Conservation (phyloP, 2,888 invertebrate species). For the Pandemis heparana region DNA sequence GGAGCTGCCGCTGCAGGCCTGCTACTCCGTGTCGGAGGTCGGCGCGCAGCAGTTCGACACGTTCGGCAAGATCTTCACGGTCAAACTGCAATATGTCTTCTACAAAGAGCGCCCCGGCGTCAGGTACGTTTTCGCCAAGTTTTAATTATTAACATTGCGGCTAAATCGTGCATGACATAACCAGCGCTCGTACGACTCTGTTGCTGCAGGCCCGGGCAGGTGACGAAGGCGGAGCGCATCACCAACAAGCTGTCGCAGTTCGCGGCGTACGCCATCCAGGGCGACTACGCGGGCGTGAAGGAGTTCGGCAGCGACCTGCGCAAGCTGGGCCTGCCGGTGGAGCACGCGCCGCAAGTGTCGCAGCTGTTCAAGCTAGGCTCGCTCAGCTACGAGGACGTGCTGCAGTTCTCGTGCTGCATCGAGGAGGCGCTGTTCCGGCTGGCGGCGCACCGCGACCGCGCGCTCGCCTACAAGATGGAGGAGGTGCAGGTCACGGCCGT, state of each 20-base stretch:
- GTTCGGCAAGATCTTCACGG: slow-evolving; percentile 99
- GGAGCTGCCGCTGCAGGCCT: slow-evolving; percentile 96
- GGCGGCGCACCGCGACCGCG: slow-evolving; percentile 94
- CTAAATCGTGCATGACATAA: too few relatives aligned
- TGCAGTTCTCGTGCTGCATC: slow-evolving; percentile 95
- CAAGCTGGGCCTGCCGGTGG: slow-evolving; percentile 97
- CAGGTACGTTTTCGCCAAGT: slow-evolving; percentile 56
- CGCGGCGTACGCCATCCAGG: slow-evolving; percentile 97
- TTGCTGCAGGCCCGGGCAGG: slow-evolving; percentile 92
- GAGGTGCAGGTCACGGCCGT: slow-evolving; percentile 97
- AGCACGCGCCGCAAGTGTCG: slow-evolving; percentile 98
- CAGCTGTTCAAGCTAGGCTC: slow-evolving; percentile 98
- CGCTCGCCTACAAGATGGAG: slow-evolving; percentile 97
- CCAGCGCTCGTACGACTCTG: neutral
- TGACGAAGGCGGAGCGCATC: slow-evolving; percentile 96
- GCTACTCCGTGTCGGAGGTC: slow-evolving; percentile 97
- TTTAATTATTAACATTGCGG: neutral
- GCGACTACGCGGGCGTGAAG: slow-evolving; percentile 96
- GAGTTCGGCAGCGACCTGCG: slow-evolving; percentile 97
- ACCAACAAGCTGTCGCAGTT: slow-evolving; percentile 97
- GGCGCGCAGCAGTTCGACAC: slow-evolving; percentile 99
- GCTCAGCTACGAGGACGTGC: slow-evolving; percentile 94
- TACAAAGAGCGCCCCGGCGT: slow-evolving; percentile 99
- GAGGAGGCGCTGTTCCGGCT: slow-evolving; percentile 97
- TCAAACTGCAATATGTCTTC: slow-evolving; percentile 98